A percentile compares a stretch with the other conserved stretches of the same genome.
These are phyloP conservation scores for Hemicentrotus pulcherrimus DNA, from an alignment of 35 echinoderm and acorn worm genomes.

Conservation along the genomic window DNA sequence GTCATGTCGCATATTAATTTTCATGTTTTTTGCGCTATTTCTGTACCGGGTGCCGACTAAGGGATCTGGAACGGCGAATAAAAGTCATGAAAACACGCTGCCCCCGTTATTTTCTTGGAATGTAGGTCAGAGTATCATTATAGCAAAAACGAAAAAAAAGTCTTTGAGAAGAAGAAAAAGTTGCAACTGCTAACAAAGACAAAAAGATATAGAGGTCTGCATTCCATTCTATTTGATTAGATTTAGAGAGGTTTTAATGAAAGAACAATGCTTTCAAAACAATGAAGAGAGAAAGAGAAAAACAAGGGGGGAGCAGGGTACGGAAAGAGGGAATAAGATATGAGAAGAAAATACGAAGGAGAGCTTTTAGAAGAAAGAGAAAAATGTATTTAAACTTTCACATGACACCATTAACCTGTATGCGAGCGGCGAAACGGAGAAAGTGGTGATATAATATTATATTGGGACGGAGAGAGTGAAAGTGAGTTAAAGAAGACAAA, in stretches of 20 bases:
- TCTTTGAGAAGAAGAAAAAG: background rate
- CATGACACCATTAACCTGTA: too few relatives aligned
- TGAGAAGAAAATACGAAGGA: too few relatives aligned
- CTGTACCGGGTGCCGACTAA: background rate
- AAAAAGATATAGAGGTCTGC: background rate
- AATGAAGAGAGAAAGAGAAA: too few relatives aligned
- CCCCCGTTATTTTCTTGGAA: background rate
- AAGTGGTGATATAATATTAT: too few relatives aligned
- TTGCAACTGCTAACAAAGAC: background rate
- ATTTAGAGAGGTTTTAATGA: too few relatives aligned
- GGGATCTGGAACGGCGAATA: background rate
- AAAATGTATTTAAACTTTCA: too few relatives aligned
- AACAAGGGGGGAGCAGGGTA: background rate
- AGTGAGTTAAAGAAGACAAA: too few relatives aligned
- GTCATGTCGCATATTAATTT: conserved; percentile 3
- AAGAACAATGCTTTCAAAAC: too few relatives aligned
- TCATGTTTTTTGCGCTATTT: conserved; percentile 1
- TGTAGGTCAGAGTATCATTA: background rate
- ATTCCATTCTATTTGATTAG: too few relatives aligned
- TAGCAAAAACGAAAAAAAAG: background rate
- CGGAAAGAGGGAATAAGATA: background rate
- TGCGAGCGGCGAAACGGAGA: too few relatives aligned
- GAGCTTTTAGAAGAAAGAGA: too few relatives aligned
- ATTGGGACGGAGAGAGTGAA: too few relatives aligned
- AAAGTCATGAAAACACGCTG: background rate